Base-by-base conservation (phyloP, 2,797 vertebrate genomes). In the Tokudaia muenninki region DNA sequence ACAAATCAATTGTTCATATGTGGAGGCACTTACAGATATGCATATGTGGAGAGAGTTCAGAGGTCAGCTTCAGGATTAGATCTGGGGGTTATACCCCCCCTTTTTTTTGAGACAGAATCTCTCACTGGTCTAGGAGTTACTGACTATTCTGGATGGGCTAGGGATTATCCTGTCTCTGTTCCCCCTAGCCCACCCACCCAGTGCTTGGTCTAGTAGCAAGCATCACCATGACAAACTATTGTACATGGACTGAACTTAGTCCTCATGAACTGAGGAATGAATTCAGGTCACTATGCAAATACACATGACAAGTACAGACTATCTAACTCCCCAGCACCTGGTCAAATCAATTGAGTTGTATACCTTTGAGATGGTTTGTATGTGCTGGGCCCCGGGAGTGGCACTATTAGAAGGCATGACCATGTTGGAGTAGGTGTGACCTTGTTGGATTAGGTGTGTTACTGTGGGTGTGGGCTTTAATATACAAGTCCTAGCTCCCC, bases 291-390 rank as follows among this genome's bases (percentile, higher is more conserved):
- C 47, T 16, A 16, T 17, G 50, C 50, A 19, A 55, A 26, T 34
- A 44, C 24, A 61, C n/a, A 0, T 37, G 65, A 1, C 34, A 37
- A 72, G 17, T 22, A 26, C 34, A 0, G 1, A 34, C 11, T 0
- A 72, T 65, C 34, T 17, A 37, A 26, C 8, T 19, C 47, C 47
- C 26, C 34, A 72, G 21, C 22, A 16, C 65, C 47, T 14, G 22
- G 31, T 78, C 44, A 34, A 75, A 94, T 34, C 57, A 44, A 12
- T 61, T 41, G 59, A 75, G n/a, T 44, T 19, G 19, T 44, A 13
- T 37, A 11, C 14, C 59, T 61, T 31, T 31, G 63, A 31, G 63
- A 65, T 65, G 63, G 29, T 13, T 65, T 65, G 12, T 65, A 31
- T 31, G 3, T 41, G 41, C 41, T 41, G 41, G 41, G 41, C 41